Evolutionary conservation across 2,888 invertebrate genomes (phyloP), one percentile per base, ranked within the genome.

Genomic region (Amiota mariae): DNA sequence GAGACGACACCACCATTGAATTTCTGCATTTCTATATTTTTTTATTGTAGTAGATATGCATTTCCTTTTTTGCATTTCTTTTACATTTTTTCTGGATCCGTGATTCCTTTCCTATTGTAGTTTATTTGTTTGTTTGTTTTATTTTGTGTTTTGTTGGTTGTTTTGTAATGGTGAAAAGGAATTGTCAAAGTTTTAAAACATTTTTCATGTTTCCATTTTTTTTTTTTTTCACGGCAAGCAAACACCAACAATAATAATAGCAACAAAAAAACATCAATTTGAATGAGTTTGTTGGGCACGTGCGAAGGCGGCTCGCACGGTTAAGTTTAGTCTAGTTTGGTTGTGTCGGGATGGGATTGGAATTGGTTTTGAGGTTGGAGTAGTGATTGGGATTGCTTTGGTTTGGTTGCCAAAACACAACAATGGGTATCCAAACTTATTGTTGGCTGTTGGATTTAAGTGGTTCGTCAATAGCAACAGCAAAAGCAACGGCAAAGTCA

Each of bases 381-480:
- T n/a, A n/a, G n/a, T n/a, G n/a, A 1, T n/a, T 15, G 59, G 24
- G 24, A 3, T 24, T n/a, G n/a, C 18, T 8, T 18, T 59, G 59
- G 20, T 20, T 15, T 59, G 59, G 15, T 68, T 68, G 54, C 67
- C 67, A 54, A 68, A 54, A 68, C 3, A 36, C 36, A 36, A 36
- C 67, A 68, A 68, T 68, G 54, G 67, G 67, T 68, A 68, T 68
- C 67, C 67, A 68, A 68, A 68, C 54, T 51, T 68, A 68, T 68
- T 68, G 54, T 68, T 68, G 67, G 51, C 54, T 68, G 67, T 68
- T 68, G 67, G 51, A 51, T 68, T 68, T 68, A 68, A 68, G 67
- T 68, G 67, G 67, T 68, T 68, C 67, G 67, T 68, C 67, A 68
- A 68, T 68, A 68, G 67, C 67, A 68, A 68, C 67, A 68, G 67